Evolutionary conservation across 2,797 vertebrate genomes (phyloP).

Genomic region (Aplochiton taeniatus): DNA sequence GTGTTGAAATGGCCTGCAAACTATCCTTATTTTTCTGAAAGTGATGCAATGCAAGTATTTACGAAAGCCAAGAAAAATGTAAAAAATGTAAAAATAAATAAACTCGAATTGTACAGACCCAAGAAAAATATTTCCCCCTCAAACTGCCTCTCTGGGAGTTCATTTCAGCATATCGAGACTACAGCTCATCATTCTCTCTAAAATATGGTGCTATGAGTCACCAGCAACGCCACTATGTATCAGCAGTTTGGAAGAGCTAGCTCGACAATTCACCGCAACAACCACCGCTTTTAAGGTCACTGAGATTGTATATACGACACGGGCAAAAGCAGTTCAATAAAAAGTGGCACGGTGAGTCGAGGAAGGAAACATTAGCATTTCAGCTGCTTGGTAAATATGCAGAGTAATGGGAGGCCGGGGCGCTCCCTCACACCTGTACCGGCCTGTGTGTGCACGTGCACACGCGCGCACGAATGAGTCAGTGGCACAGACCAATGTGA

Average conservation of each 20-base stretch:
- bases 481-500: conserved; percentile 68
- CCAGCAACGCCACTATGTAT: conserved; percentile 27
- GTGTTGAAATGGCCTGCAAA: no score
- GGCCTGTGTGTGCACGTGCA: not conserved
- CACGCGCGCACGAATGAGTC: conserved; percentile 24
- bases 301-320: conserved; percentile 27
- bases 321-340: not conserved
- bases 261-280: conserved; percentile 33
- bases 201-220: conserved; percentile 41
- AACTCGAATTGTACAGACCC: conserved; percentile 10
- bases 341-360: conserved; percentile 43
- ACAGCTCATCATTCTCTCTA: conserved; percentile 29
- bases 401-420: conserved; percentile 49
- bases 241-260: conserved; percentile 41
- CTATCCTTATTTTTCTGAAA: no score
- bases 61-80: no score
- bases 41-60: no score
- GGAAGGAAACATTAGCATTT: conserved; percentile 51
- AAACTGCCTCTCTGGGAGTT: conserved; percentile 47
- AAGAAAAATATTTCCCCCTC: conserved; percentile 42
- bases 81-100: no score
- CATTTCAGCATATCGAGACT: conserved; percentile 42
- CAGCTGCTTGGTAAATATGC: conserved; percentile 56
- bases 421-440: conserved; percentile 18
- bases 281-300: conserved; percentile 47